Evolutionary conservation across 2,888 invertebrate genomes (phyloP), one percentile per base, ranked within the genome.

Genomic region (Entomobrya proxima): DNA sequence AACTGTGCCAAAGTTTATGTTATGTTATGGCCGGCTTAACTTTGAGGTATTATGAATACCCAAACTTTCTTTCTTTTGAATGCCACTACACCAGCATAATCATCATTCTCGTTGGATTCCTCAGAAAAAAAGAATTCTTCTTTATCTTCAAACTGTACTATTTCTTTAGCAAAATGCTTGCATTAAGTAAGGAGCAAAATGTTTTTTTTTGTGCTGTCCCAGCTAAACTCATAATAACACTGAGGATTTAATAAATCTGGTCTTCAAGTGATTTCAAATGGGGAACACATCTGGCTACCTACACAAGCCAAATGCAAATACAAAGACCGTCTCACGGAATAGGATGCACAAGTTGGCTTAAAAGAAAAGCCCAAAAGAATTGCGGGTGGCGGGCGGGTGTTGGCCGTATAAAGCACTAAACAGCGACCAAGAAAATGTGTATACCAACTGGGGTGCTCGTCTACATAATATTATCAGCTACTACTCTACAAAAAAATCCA

Each of bases 1-100:
- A 81, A 76, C 76, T 67, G 75, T 82, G 82, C 82, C 75, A 82
- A 82, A 82, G 64, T 76, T 82, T 82, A 76, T 76, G 75, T 61
- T 44, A 58, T 69, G 79, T 37, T 37, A 47, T 69, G 69, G 47
- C 50, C 67, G 75, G 82, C 75, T 76, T 82, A 64, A 76, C 75
- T 64, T 75, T 82, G 50, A 82, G 76, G 67, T 67, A 81, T 52
- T 52, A 74, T 81, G 44, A 32, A 40, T 72, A 72, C 30, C 32
- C 52, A 52, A 74, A 52, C 74, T 52, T 47, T 30, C 72, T 47
- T 40, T 37, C 35, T 32, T 52, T 74, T 32, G 52, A 74, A 32
- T 74, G 27, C 44, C 44, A 27, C 44, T 18, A 27, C 35, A n/a
- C n/a, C n/a, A n/a, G n/a, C 7, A 40, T 40, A 11, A 11, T 40